Evolutionary conservation across 2,113 vertebrate species (phyloP).

Genomic region (Dromas ardeola): DNA sequence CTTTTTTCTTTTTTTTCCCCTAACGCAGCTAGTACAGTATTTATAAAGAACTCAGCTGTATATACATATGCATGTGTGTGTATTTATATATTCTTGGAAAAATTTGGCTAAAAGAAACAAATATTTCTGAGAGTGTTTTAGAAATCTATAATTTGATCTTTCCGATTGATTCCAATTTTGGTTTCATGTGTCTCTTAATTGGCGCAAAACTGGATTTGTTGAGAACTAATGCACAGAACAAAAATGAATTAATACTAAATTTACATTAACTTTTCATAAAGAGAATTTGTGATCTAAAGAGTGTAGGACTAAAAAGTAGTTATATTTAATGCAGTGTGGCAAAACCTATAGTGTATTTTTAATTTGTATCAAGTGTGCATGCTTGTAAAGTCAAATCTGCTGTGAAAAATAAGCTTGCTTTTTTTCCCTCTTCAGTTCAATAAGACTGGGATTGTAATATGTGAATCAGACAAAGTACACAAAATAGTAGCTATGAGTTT

Average conservation of each 20-base stretch:
- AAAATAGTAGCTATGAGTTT: neutral
- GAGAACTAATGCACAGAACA: neutral
- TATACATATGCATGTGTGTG: neutral
- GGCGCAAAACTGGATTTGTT: neutral
- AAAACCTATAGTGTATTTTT: neutral
- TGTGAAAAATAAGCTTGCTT: neutral
- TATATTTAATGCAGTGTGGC: neutral
- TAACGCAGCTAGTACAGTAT: neutral
- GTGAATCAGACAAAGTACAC: neutral
- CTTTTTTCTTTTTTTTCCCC: neutral
- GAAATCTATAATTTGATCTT: neutral
- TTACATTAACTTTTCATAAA: neutral
- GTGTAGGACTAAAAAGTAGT: neutral
- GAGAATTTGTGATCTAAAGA: neutral
- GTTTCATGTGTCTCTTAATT: neutral
- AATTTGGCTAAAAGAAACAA: neutral
- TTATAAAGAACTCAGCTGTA: neutral
- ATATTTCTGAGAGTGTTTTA: neutral
- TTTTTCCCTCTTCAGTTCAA: neutral
- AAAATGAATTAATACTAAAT: neutral
- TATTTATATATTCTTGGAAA: neutral
- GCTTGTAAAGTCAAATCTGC: neutral
- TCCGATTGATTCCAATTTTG: neutral
- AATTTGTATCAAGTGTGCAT: neutral
- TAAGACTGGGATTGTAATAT: conserved; percentile 25